These are phyloP conservation scores for Adelosebastes latens DNA, from an alignment of 2,797 vertebrate genomes.

Conservation along the genomic window DNA sequence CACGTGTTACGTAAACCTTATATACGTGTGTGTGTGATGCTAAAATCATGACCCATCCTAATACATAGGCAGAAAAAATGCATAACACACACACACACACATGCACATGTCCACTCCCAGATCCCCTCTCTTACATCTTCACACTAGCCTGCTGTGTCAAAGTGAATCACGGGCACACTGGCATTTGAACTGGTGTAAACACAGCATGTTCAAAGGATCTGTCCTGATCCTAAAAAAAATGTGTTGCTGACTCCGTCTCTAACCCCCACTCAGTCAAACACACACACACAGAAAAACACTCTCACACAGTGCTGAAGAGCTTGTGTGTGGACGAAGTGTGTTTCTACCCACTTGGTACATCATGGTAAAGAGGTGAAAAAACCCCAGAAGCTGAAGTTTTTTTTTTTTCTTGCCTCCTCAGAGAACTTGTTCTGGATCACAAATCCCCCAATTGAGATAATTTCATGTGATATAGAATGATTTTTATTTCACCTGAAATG, in stretches of 20 bases:
- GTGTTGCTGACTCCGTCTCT: constrained; percentile 41
- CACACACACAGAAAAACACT: constrained; percentile 8
- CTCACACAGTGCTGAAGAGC: not conserved
- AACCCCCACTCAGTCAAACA: constrained; percentile 9
- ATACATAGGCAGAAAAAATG: not conserved
- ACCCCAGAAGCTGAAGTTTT: not conserved
- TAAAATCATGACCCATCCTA: not conserved
- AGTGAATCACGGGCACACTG: constrained; percentile 71
- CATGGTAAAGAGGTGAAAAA: not conserved
- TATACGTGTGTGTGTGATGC: not conserved
- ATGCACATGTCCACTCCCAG: constrained; percentile 11
- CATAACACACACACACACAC: constrained; percentile 15
- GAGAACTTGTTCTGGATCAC: not conserved
- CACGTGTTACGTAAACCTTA: not conserved
- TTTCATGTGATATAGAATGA: not conserved
- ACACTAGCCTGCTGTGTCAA: constrained; percentile 56
- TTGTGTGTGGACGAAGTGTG: constrained; percentile 5
- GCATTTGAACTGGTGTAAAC: constrained; percentile 78
- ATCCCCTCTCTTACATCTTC: constrained; percentile 28
- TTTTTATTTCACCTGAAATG: not conserved
- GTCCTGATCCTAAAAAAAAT: constrained; percentile 48
- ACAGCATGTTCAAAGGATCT: constrained; percentile 69
- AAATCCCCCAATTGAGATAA: not conserved
- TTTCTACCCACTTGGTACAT: constrained; percentile 9
- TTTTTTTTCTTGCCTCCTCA: not conserved